Conservation (phyloP, 2,888 invertebrate genomes). For the Muscina levida region DNA sequence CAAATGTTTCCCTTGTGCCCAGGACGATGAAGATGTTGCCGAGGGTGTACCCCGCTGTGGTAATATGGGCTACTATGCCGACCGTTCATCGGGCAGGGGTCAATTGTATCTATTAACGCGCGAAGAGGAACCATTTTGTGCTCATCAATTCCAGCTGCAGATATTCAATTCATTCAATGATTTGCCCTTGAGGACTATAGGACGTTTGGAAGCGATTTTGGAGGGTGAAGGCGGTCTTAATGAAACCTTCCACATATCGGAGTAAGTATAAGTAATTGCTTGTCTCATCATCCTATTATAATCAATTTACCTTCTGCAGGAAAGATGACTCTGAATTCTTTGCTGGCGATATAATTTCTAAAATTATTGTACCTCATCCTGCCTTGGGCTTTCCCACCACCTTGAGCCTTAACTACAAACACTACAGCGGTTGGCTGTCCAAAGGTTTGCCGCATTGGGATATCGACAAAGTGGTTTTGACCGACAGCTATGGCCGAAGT, state of each 20-base stretch:
- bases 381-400: constrained; percentile 87
- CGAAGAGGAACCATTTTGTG: constrained; percentile 96
- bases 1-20: constrained; percentile 86
- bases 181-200: constrained; percentile 83
- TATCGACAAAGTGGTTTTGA: constrained; percentile 90
- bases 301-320: constrained; percentile 79
- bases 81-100: constrained; percentile 90
- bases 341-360: constrained; percentile 87
- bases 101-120: constrained; percentile 93
- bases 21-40: constrained; percentile 75
- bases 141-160: constrained; percentile 92
- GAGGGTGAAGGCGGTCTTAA: constrained; percentile 91
- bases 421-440: constrained; percentile 94
- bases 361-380: constrained; percentile 94
- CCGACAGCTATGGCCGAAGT: constrained; percentile 92
- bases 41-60: constrained; percentile 85
- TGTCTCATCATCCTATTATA: not conserved
- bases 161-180: constrained; percentile 87
- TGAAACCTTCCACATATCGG: constrained; percentile 93
- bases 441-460: constrained; percentile 90
- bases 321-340: constrained; percentile 89
- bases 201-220: constrained; percentile 88
- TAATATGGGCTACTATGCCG: constrained; percentile 96
- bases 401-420: constrained; percentile 89
- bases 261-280: constrained; percentile 81